Evolutionary conservation across 2,888 invertebrate species (phyloP), one percentile per base, ranked within the genome.

Genomic region (Scelioninae gen. 2): DNA sequence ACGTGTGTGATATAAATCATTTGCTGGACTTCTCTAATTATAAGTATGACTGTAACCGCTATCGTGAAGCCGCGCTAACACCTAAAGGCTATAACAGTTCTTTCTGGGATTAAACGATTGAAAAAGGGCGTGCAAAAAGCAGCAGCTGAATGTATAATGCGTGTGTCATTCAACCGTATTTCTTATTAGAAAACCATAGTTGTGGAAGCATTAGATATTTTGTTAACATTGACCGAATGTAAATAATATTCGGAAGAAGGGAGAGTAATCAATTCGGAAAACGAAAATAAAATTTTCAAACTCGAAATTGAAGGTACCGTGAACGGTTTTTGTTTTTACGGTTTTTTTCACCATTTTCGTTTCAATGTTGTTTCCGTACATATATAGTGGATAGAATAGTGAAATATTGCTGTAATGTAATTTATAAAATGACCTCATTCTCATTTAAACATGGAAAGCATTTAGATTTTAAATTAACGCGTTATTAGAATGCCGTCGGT

Each of bases 1-100:
- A 78, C 82, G 82, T 80, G 81, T 79, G 78, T 77, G 76, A 70
- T 80, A 81, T 83, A 83, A 83, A 84, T 84, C 83, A 83, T 81
- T 80, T 77, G 77, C 75, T 78, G 78, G 80, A 80, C 82, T 82
- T 78, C 81, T 84, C 80, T 83, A 84, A 83, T 83, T 84, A 83
- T 83, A 82, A 83, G 82, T 80, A 83, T 79, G 81, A 81, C 81
- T 83, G 80, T 80, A 79, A 77, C 74, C 71, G 80, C 81, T 79
- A 81, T 83, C 81, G 80, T 76, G 77, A 73, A 76, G 79, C 78
- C 76, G 81, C 79, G 77, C 75, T 78, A 81, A 80, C 80, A 80
- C 79, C 77, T 76, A 76, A 72, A 79, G 81, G 77, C 77, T 46
- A 71, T 76, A 76, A 76, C 73, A 76, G 76, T 76, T 73, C 69